These are phyloP conservation scores for Numenius arquata DNA, from an alignment of 2,113 vertebrate genomes.

Conservation along the genomic window DNA sequence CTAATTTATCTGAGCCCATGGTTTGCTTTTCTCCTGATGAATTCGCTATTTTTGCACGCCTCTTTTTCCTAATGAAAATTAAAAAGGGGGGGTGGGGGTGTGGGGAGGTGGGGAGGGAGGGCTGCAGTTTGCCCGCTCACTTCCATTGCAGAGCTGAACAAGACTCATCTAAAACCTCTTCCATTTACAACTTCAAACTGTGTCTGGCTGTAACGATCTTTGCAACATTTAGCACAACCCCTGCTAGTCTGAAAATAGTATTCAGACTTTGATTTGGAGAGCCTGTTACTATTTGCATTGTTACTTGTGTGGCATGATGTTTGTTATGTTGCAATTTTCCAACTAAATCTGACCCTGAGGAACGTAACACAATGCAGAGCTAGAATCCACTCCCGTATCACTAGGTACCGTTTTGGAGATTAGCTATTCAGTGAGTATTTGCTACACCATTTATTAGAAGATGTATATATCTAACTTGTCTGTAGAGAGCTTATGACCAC, in stretches of 20 bases:
- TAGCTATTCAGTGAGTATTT: constrained; percentile 10
- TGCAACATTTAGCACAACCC: not conserved
- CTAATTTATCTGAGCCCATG: not conserved
- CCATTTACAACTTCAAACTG: not conserved
- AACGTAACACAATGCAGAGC: not conserved
- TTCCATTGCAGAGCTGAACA: not conserved
- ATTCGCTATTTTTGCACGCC: not conserved
- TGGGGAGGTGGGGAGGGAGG: rapidly evolving
- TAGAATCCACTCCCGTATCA: not conserved
- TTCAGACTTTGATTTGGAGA: not conserved
- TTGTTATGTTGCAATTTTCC: constrained; percentile 19
- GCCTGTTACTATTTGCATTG: not conserved
- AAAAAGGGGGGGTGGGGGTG: too few relatives aligned
- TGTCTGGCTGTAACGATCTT: not conserved
- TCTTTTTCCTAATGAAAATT: not conserved
- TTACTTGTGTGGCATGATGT: not conserved
- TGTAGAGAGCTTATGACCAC: not conserved
- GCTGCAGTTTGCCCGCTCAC: not conserved
- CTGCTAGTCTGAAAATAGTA: not conserved
- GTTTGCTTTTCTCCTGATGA: not conserved
- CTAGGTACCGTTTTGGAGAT: not conserved
- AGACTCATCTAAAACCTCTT: not conserved
- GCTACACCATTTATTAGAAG: not conserved
- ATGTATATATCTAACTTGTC: constrained; percentile 24
- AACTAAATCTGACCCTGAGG: constrained; percentile 21